A percentile compares a stretch with the other conserved stretches of the same genome.
Conservation (phyloP, 1,140 invertebrate species). For the Gonioctena quinquepunctata region DNA sequence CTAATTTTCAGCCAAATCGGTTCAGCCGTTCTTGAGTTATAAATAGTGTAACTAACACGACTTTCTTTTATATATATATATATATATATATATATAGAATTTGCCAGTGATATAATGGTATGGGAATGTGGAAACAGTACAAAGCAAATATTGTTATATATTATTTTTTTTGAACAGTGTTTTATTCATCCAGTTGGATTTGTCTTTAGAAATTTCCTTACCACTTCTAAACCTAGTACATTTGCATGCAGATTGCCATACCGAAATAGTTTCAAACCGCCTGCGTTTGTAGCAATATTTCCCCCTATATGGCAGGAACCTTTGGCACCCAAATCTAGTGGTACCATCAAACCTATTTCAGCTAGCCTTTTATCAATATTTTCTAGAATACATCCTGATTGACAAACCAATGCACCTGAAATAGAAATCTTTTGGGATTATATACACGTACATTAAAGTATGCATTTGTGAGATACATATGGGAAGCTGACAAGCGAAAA, state of each 20-base stretch:
- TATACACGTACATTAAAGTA: no score
- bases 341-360: constrained; percentile 83
- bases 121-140: not conserved
- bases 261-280: constrained; percentile 85
- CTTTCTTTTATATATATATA: no score
- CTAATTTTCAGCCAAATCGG: no score
- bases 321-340: constrained; percentile 94
- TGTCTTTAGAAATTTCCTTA: no score
- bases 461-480: no score
- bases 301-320: constrained; percentile 97
- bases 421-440: no score
- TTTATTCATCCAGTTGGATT: not conserved
- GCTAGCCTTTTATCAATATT: constrained; percentile 77
- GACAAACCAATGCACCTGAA: constrained; percentile 79
- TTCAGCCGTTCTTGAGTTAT: no score
- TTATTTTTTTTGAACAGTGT: not conserved
- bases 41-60: no score
- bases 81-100: no score
- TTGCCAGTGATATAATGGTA: no score
- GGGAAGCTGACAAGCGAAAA: no score
- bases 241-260: constrained; percentile 95
- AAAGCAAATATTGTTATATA: not conserved
- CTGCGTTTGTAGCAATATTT: constrained; percentile 95
- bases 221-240: constrained; percentile 88
- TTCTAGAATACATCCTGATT: constrained; percentile 92